A percentile compares a stretch with the other conserved stretches of the same genome.
These are phyloP conservation scores for Andrena trimmerana DNA, from an alignment of 2,888 invertebrate genomes.

Conservation along the genomic window DNA sequence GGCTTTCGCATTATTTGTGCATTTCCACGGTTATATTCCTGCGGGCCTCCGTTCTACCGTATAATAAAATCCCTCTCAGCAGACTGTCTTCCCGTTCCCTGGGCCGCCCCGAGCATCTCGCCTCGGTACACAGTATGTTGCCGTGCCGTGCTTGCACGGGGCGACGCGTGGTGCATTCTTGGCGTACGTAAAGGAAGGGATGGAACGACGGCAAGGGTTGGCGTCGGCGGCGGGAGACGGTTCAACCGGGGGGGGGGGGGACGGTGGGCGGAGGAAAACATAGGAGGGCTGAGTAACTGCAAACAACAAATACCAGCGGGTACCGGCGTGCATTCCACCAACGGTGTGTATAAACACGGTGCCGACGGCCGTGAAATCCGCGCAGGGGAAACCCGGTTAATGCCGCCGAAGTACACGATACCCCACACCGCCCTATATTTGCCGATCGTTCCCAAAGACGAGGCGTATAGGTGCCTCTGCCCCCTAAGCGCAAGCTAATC, in stretches of 20 bases:
- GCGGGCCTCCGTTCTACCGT: conserved; percentile 57
- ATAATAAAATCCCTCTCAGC: conserved; percentile 71
- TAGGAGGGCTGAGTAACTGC: conserved; percentile 75
- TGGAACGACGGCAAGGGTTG: background rate
- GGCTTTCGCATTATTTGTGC: conserved; percentile 65
- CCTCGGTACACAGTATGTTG: conserved; percentile 51
- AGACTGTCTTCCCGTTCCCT: conserved; percentile 46
- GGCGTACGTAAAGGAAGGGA: conserved; percentile 14
- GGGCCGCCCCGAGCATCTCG: conserved; percentile 15
- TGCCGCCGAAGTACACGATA: conserved; percentile 49
- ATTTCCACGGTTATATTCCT: conserved; percentile 69
- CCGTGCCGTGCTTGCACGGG: conserved; percentile 49
- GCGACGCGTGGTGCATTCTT: conserved; percentile 62
- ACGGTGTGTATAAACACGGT: conserved; percentile 71
- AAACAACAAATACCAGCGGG: conserved; percentile 77
- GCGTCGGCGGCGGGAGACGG: background rate
- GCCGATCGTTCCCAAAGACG: conserved; percentile 56
- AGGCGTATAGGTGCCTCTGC: conserved; percentile 22
- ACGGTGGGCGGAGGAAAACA: conserved; percentile 52
- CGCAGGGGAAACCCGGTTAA: conserved; percentile 53
- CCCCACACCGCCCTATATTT: conserved; percentile 54
- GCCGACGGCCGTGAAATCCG: conserved; percentile 70
- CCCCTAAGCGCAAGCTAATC: conserved; percentile 63
- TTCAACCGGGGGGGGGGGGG: background rate
- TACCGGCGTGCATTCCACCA: conserved; percentile 62